Conservation (phyloP, 37 sponge, comb jelly and placozoan genomes). For the Halichondria panicea region DNA sequence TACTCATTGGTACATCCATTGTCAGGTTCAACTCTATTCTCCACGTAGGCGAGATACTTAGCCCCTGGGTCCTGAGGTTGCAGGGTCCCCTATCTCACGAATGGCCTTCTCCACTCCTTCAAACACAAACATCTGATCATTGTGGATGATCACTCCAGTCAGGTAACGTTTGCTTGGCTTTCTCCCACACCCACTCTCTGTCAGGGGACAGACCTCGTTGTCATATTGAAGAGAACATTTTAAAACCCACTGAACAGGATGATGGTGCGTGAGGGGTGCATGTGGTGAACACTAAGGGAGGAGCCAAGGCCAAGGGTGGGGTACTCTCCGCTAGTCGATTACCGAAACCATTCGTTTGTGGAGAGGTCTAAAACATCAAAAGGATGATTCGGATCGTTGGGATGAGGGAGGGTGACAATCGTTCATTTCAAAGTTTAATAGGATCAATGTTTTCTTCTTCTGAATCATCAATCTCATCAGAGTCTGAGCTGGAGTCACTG, state of each 20-base stretch:
- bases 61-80: slow-evolving; percentile 39
- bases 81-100: too few relatives aligned
- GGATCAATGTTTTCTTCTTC: too few relatives aligned
- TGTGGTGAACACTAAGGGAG: neutral
- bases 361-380: too few relatives aligned
- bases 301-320: slow-evolving; percentile 53
- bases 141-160: slow-evolving; percentile 32
- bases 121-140: slow-evolving; percentile 38
- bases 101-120: slow-evolving; percentile 57
- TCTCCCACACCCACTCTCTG: slow-evolving; percentile 49
- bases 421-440: too few relatives aligned
- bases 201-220: slow-evolving; percentile 30
- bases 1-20: slow-evolving; percentile 76
- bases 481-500: too few relatives aligned
- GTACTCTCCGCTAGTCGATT: slow-evolving; percentile 40
- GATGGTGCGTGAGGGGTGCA: neutral
- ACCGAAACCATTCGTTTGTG: slow-evolving; percentile 31
- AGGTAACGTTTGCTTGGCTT: slow-evolving; percentile 54
- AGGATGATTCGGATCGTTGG: too few relatives aligned
- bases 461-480: too few relatives aligned
- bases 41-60: slow-evolving; percentile 9
- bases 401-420: too few relatives aligned
- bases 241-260: slow-evolving; percentile 67
- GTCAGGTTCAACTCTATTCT: neutral
- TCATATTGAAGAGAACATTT: slow-evolving; percentile 23